Conservation (phyloP, 1,140 invertebrate species). For the Steinernema feltiae region DNA sequence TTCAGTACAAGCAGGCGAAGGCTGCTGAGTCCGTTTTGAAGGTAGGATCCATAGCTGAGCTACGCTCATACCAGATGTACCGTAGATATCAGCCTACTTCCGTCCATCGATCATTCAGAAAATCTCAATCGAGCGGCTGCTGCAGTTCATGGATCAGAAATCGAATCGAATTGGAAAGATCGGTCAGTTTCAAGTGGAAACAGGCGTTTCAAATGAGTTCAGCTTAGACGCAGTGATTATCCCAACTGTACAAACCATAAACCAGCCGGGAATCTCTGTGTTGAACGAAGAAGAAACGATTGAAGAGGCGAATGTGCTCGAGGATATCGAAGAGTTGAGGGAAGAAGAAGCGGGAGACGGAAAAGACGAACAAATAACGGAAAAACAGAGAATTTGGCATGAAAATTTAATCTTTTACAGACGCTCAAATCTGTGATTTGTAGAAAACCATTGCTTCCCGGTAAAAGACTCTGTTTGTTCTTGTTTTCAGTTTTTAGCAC, state of each 20-base stretch:
- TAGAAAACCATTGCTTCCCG: too few species aligned
- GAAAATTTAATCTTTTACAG: too few species aligned
- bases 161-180: background rate
- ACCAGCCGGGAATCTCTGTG: background rate
- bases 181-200: background rate
- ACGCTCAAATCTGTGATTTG: too few species aligned
- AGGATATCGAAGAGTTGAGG: background rate
- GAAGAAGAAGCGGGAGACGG: slow-evolving; percentile 7
- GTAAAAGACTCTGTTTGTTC: too few species aligned
- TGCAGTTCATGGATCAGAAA: background rate
- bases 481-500: too few species aligned
- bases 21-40: background rate
- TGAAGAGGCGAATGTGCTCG: background rate
- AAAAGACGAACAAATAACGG: too few species aligned
- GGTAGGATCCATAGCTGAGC: background rate
- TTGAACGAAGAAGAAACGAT: background rate
- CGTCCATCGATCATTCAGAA: background rate
- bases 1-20: background rate
- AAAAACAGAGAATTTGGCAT: too few species aligned
- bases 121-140: background rate
- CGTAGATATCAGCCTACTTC: background rate
- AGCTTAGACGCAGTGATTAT: background rate
- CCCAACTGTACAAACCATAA: background rate
- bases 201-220: background rate
- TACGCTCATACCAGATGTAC: background rate